Evolutionary conservation across 2,797 vertebrate species (phyloP).

Genomic region (Dipus sagitta): DNA sequence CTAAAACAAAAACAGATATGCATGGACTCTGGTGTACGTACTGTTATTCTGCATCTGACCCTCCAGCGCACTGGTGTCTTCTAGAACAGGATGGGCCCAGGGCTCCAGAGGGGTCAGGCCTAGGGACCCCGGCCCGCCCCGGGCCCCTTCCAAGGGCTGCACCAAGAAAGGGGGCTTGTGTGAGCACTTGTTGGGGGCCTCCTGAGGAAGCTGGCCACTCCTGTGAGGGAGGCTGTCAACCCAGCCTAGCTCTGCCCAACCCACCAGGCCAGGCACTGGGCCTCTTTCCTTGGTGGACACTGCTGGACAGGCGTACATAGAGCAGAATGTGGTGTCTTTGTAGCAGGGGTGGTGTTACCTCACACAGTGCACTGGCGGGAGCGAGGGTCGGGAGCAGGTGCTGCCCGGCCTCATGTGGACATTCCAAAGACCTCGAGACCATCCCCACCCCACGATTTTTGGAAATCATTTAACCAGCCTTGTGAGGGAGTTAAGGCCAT

Average conservation of each 20-base stretch:
- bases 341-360: slow-evolving; percentile 82
- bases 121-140: background rate
- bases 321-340: slow-evolving; percentile 71
- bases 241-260: background rate
- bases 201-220: slow-evolving; percentile 77
- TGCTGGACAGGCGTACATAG: slow-evolving; percentile 73
- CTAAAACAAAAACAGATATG: slow-evolving; percentile 83
- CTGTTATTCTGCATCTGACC: slow-evolving; percentile 80
- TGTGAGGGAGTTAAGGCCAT: background rate
- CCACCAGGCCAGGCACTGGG: slow-evolving; percentile 38
- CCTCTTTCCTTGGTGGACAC: slow-evolving; percentile 58
- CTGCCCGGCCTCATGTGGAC: slow-evolving; percentile 62
- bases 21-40: slow-evolving; percentile 87
- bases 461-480: slow-evolving; percentile 48
- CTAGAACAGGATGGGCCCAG: slow-evolving; percentile 5
- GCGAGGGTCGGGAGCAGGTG: background rate
- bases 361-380: slow-evolving; percentile 71
- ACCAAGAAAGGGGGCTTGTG: slow-evolving; percentile 59
- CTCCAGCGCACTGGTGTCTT: background rate
- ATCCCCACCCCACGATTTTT: background rate
- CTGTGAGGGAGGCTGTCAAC: slow-evolving; percentile 77
- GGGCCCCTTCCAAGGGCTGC: slow-evolving; percentile 21
- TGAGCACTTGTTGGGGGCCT: background rate
- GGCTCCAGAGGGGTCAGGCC: background rate
- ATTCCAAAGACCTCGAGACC: slow-evolving; percentile 72